Evolutionary conservation across 2,113 vertebrate genomes (phyloP).

Genomic region (Thunnus maccoyii): DNA sequence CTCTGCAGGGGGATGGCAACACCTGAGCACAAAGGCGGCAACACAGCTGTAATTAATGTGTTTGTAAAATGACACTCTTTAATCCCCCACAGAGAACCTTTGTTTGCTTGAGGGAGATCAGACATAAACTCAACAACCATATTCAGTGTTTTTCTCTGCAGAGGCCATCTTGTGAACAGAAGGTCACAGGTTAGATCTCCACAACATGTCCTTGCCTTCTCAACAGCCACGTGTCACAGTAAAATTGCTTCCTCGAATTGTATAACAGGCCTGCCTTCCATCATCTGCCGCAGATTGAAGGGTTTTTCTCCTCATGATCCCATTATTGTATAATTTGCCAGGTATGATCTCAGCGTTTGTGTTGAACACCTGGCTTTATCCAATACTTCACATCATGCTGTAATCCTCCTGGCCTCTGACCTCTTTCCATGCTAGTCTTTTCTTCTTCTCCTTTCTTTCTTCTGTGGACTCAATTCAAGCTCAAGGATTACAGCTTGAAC

Average conservation of each 20-base stretch:
- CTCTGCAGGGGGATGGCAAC: conserved; percentile 1
- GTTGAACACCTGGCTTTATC: conserved; percentile 48
- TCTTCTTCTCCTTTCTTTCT: conserved; percentile 10
- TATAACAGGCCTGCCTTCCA: conserved; percentile 36
- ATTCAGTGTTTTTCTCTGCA: background rate
- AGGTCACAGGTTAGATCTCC: conserved; percentile 36
- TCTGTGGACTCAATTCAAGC: conserved; percentile 34
- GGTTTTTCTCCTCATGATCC: background rate
- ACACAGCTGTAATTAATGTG: conserved; percentile 3
- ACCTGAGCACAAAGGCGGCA: background rate
- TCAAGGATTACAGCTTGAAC: conserved; percentile 12
- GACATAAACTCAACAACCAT: background rate
- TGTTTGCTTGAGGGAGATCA: background rate
- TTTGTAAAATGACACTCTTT: background rate
- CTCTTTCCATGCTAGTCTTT: conserved; percentile 49
- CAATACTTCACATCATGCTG: conserved; percentile 20
- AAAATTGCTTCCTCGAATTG: background rate
- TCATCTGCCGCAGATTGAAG: conserved; percentile 31
- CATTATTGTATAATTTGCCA: conserved; percentile 46
- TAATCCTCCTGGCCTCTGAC: conserved; percentile 58
- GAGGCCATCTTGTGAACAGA: background rate
- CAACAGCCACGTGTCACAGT: conserved; percentile 36
- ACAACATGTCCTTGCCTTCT: background rate
- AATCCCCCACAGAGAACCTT: background rate
- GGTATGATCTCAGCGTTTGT: conserved; percentile 61